Evolutionary conservation across 2,888 invertebrate genomes (phyloP).

Genomic region (Orchesella flavescens): DNA sequence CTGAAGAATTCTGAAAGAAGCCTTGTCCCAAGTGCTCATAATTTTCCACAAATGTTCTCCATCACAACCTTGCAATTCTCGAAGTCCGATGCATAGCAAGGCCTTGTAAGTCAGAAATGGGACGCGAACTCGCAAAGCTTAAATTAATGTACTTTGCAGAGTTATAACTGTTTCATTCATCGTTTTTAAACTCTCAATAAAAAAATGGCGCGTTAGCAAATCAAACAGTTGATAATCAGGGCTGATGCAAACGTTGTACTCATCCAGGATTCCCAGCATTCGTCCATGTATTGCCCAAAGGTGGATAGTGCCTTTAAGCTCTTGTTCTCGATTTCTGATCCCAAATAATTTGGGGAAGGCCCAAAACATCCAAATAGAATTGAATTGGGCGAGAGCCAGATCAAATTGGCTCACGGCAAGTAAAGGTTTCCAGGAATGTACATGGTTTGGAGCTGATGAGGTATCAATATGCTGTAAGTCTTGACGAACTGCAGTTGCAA

Average conservation of each 20-base stretch:
- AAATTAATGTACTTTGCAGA: conserved; percentile 52
- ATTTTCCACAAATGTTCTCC: conserved; percentile 47
- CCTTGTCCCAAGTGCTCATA: conserved; percentile 21
- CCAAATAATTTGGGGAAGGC: conserved; percentile 68
- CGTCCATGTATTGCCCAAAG: conserved; percentile 59
- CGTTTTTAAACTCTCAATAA: conserved; percentile 51
- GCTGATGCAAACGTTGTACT: conserved; percentile 61
- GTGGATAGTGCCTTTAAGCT: conserved; percentile 53
- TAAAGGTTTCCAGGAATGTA: conserved; percentile 58
- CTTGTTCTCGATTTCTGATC: conserved; percentile 18
- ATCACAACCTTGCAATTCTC: conserved; percentile 27
- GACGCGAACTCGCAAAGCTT: conserved; percentile 30
- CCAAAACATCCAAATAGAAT: conserved; percentile 74
- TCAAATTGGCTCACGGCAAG: conserved; percentile 74
- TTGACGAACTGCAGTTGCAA: conserved; percentile 44
- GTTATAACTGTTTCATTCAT: conserved; percentile 48
- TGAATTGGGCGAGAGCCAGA: conserved; percentile 74
- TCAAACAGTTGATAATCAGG: conserved; percentile 33
- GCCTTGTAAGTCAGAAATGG: conserved; percentile 38
- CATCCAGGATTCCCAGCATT: conserved; percentile 62
- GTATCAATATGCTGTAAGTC: conserved; percentile 50
- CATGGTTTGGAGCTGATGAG: conserved; percentile 37
- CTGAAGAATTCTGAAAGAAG: no score
- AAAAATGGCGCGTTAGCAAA: conserved; percentile 36
- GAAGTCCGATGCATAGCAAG: conserved; percentile 47